Base-by-base conservation (phyloP, 1,140 invertebrate genomes). In the Tetraneura akinire region DNA sequence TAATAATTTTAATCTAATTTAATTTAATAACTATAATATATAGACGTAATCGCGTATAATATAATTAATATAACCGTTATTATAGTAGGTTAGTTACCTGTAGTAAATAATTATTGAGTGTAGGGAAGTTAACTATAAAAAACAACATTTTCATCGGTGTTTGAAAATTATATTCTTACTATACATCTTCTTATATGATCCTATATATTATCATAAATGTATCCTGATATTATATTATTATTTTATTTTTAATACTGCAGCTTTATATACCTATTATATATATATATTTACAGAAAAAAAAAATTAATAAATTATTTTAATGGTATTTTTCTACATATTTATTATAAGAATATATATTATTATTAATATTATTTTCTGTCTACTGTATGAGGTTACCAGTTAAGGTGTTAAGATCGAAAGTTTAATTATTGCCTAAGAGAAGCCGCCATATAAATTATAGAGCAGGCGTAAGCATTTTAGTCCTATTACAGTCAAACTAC, bases 361-460 rank as follows among this genome's bases (percentile, higher is more conserved):
- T 47, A 68, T 45, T 47, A 47, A 47, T 68, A 68, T 45, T 68
- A 68, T 47, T 68, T 68, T 14, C 5, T 49, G 45, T 29, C 14
- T 51, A 49, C 45, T 49, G 23, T 11, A 32, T 29, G 26, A n/a
- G 37, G 47, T 71, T 26, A 47, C 66, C 45, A 14, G 42, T 68
- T 68, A 26, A n/a, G 74, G 55, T 62, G 55, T 62, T 26, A 29
- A 51, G n/a, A 45, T 55, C 37, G 14, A 62, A 62, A 62, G 42
- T 55, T 78, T 78, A 60, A 78, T 76, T 62, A 78, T 62, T 60
- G 16, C 37, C 74, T 26, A 60, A 29, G 74, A 29, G 74, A 78
- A 47, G 37, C 74, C 55, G 74, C 51, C 16, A 57, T 78, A 6
- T n/a, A 62, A 78, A 62, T 78, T 78, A 78, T 47, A 78, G 55